Evolutionary conservation across 2,113 vertebrate genomes (phyloP), one percentile per base, ranked within the genome.

Genomic region (Neolamprologus cancellatus): DNA sequence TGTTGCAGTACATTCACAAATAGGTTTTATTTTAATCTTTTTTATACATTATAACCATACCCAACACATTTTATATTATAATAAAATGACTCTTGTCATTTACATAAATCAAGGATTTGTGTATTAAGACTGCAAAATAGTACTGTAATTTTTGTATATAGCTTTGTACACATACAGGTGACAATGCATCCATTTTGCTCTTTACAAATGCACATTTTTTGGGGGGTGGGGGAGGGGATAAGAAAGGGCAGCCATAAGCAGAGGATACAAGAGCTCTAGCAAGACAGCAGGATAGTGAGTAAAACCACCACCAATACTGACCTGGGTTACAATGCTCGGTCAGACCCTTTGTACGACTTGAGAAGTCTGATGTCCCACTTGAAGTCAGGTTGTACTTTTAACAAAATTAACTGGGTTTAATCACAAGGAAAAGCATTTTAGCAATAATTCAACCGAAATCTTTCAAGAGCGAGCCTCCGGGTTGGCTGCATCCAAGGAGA

Each of bases 111-210:
- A 93, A 94, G 93, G 83, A 90, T 84, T 91, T 96, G 89, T 93
- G 94, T 92, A 92, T 95, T 96, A 96, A 96, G 96, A 96, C 96
- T 96, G 94, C 92, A 94, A 95, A 95, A 94, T 95, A 96, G 94
- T 95, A 95, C 94, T 89, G 94, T 96, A 89, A 91, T 91, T 94
- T 95, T 94, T 93, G 84, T 92, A 91, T 94, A 95, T 94, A 94
- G 88, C 94, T 95, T 95, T 93, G 90, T 94, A 95, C 95, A 96
- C 94, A 90, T 85, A 95, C 81, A 90, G 84, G 93, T 94, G 89
- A 87, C 84, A 79, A 88, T 74, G 92, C 93, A 94, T 92, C 84
- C 88, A 91, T 90, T 91, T 87, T 89, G 82, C 92, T 90, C 86
- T 69, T 50, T 84, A 92, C 44, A 34, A 91, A 94, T 91, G 92